Conservation (phyloP, 1,140 invertebrate species). For the Apolygus lucorum region DNA sequence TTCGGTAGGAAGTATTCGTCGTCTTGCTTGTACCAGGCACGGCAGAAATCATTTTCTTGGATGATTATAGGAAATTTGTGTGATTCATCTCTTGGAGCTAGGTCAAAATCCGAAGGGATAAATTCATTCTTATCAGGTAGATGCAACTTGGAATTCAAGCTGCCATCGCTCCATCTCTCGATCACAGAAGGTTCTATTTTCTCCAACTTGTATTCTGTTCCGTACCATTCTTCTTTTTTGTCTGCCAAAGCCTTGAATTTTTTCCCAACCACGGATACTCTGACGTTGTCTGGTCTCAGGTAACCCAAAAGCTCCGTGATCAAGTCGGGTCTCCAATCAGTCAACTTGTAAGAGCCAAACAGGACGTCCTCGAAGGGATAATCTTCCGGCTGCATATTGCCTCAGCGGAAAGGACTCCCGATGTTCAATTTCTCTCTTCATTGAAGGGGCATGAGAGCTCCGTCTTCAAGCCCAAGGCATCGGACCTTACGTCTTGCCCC, state of each 20-base stretch:
- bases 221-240: constrained; percentile 76
- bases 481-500: too few species aligned
- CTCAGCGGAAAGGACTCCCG: too few species aligned
- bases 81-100: constrained; percentile 55
- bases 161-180: constrained; percentile 60
- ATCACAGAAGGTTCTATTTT: constrained; percentile 55
- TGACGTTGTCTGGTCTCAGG: constrained; percentile 70
- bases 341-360: constrained; percentile 60
- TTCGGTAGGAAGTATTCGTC: constrained; percentile 86
- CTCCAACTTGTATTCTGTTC: constrained; percentile 72
- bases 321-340: constrained; percentile 78
- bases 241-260: constrained; percentile 54
- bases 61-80: constrained; percentile 54
- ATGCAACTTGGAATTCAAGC: constrained; percentile 53
- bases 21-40: constrained; percentile 93
- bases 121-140: constrained; percentile 83
- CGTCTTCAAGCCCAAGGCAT: too few species aligned
- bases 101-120: constrained; percentile 75
- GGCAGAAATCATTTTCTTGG: constrained; percentile 63
- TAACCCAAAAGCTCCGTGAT: constrained; percentile 62
- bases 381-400: too few species aligned
- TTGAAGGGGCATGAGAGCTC: too few species aligned
- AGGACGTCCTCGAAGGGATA: constrained; percentile 83
- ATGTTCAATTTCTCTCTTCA: too few species aligned
- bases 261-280: constrained; percentile 64